A percentile compares a stretch with the other conserved stretches of the same genome.
Conservation (phyloP, 2,797 vertebrate genomes). For the Lepilemur septentrionalis region DNA sequence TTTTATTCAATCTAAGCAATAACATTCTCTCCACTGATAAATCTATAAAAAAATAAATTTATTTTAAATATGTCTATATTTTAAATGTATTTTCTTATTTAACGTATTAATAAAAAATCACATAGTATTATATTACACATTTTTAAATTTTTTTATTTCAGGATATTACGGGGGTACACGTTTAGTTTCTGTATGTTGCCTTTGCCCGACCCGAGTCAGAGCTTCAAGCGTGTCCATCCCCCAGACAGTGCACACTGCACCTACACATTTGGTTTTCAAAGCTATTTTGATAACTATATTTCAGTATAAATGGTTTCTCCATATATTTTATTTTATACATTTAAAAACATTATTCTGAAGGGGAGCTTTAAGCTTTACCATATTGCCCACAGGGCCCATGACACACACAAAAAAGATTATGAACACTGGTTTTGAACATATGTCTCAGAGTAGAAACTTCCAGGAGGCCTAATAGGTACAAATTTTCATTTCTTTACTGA, state of each 20-base stretch:
- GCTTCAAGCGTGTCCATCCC: no score
- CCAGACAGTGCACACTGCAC: no score
- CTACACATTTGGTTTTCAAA: not conserved
- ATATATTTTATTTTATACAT: not conserved
- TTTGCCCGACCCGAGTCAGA: no score
- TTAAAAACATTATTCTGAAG: constrained; percentile 1
- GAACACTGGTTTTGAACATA: not conserved
- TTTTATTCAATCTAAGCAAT: not conserved
- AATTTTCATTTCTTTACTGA: not conserved
- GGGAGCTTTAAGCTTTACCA: not conserved
- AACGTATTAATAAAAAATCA: not conserved
- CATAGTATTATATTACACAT: not conserved
- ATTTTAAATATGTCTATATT: not conserved
- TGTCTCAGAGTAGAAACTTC: not conserved
- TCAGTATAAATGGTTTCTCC: constrained; percentile 3
- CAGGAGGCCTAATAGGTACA: not conserved
- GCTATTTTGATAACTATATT: not conserved
- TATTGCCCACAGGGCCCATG: not conserved
- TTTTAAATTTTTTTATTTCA: not conserved
- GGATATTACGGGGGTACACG: no score
- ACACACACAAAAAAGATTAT: not conserved
- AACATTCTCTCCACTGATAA: not conserved
- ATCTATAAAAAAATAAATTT: not conserved
- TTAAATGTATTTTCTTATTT: not conserved
- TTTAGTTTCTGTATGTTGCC: no score